Percentiles rank a stretch among this genome's conserved stretches.
phyloP scores from a whole-genome alignment of 2,888 invertebrate species.

The Bhutanitis thaidina region DNA sequence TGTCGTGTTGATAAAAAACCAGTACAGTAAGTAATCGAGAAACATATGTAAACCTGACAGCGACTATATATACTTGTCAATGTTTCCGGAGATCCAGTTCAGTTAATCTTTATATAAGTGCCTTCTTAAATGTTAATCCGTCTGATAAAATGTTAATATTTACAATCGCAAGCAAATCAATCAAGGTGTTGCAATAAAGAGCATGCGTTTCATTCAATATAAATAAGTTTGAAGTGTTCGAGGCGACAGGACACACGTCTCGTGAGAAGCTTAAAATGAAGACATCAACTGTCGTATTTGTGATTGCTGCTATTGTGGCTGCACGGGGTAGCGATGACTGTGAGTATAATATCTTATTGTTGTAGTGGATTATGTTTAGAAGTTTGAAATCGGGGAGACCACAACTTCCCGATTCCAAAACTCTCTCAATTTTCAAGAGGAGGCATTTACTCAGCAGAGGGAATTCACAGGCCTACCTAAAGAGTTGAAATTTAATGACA shows the following conservation, averaged over 20 bases:
- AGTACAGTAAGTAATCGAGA: too few relatives aligned
- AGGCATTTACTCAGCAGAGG: too few relatives aligned
- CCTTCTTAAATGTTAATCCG: too few relatives aligned
- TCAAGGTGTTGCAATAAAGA: neutral
- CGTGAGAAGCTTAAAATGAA: neutral
- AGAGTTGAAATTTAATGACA: too few relatives aligned
- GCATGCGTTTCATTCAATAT: neutral
- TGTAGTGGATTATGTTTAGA: too few relatives aligned
- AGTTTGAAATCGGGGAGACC: too few relatives aligned
- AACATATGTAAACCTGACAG: too few relatives aligned
- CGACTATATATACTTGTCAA: neutral
- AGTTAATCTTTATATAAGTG: neutral
- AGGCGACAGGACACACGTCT: neutral
- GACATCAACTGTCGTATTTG: neutral
- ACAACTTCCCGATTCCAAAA: too few relatives aligned
- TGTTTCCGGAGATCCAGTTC: neutral
- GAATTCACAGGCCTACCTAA: too few relatives aligned
- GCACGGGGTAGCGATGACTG: constrained; percentile 1
- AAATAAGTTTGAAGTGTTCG: constrained; percentile 3
- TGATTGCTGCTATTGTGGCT: neutral
- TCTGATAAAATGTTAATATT: neutral
- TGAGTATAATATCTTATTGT: neutral
- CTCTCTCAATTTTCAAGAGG: too few relatives aligned
- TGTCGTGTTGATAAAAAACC: too few relatives aligned
- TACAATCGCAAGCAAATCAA: neutral